These are phyloP conservation scores for Drosophila athabasca DNA, from an alignment of 1,140 invertebrate species.

Conservation along the genomic window DNA sequence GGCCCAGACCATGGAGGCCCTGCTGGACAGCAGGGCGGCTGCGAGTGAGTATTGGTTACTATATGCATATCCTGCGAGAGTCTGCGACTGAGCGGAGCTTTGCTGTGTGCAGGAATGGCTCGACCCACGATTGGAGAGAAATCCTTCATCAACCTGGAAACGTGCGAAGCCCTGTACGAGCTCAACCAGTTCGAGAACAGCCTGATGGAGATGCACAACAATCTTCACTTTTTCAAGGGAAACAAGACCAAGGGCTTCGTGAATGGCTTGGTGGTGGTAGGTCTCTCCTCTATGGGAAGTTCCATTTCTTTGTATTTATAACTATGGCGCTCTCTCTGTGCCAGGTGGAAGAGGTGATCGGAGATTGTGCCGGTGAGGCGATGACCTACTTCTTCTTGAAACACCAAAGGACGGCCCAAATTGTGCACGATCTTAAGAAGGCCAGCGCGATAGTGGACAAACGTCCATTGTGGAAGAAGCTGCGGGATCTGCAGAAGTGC, in stretches of 20 bases:
- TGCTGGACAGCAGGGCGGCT: conserved; percentile 55
- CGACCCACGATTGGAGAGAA: conserved; percentile 18
- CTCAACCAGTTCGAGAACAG: conserved; percentile 71
- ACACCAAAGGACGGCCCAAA: conserved; percentile 43
- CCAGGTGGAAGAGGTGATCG: conserved; percentile 67
- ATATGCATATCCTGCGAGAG: not conserved
- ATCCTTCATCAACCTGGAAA: conserved; percentile 59
- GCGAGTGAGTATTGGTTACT: conserved; percentile 40
- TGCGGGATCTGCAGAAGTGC: conserved; percentile 65
- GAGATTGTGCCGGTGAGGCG: conserved; percentile 63
- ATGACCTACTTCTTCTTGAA: conserved; percentile 63
- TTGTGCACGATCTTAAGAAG: conserved; percentile 44
- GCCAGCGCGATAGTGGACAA: conserved; percentile 41
- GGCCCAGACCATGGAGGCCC: conserved; percentile 62
- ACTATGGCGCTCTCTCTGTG: not conserved
- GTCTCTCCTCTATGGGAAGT: not conserved
- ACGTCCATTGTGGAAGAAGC: conserved; percentile 70
- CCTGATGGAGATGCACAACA: conserved; percentile 64
- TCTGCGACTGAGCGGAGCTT: not conserved
- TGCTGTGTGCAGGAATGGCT: conserved; percentile 31
- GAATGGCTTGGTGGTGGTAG: conserved; percentile 60
- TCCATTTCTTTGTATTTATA: not conserved
- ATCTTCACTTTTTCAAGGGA: conserved; percentile 59
- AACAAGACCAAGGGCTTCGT: conserved; percentile 55
- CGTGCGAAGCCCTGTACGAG: conserved; percentile 76